These are phyloP conservation scores for Chrysomela aeneicollis DNA, from an alignment of 2,888 invertebrate species.

Conservation along the genomic window DNA sequence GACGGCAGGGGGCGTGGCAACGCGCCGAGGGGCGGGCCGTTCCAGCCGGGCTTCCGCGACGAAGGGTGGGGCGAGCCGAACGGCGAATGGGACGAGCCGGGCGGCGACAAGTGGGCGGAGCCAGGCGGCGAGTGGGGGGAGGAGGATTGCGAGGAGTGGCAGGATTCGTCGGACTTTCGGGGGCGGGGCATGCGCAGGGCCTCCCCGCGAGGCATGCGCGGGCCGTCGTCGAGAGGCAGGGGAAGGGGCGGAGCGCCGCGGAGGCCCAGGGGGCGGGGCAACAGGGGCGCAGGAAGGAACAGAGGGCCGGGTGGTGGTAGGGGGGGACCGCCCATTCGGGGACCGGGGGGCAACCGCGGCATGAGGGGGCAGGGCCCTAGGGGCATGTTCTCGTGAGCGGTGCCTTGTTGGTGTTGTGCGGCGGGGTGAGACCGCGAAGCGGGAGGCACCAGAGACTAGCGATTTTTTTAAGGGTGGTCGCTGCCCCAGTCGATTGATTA, in stretches of 20 bases:
- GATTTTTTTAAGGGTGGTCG: too few species aligned
- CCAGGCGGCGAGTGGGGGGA: constrained; percentile 14
- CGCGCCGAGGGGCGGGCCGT: constrained; percentile 9
- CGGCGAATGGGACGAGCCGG: constrained; percentile 21
- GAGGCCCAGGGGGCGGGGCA: constrained; percentile 55
- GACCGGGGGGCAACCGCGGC: constrained; percentile 27
- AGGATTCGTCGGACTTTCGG: constrained; percentile 24
- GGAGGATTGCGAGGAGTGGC: constrained; percentile 22
- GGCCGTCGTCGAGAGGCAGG: constrained; percentile 41
- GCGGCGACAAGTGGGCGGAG: constrained; percentile 9
- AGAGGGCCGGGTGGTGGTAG: neutral
- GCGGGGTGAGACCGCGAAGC: too few species aligned
- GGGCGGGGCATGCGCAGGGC: constrained; percentile 21
- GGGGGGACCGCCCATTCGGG: neutral
- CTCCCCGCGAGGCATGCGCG: constrained; percentile 46
- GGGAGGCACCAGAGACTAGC: neutral
- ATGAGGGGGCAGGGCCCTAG: constrained; percentile 11
- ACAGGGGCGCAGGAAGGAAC: constrained; percentile 42
- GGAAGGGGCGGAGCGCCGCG: neutral
- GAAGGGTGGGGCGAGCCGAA: constrained; percentile 13
- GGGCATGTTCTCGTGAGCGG: neutral
- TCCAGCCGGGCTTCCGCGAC: constrained; percentile 30
- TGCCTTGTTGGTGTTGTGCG: too few species aligned
- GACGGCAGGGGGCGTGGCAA: constrained; percentile 13
- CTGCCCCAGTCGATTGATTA: too few species aligned